These are phyloP conservation scores for Neostethus bicornis DNA, from an alignment of 2,797 vertebrate species.

Conservation along the genomic window DNA sequence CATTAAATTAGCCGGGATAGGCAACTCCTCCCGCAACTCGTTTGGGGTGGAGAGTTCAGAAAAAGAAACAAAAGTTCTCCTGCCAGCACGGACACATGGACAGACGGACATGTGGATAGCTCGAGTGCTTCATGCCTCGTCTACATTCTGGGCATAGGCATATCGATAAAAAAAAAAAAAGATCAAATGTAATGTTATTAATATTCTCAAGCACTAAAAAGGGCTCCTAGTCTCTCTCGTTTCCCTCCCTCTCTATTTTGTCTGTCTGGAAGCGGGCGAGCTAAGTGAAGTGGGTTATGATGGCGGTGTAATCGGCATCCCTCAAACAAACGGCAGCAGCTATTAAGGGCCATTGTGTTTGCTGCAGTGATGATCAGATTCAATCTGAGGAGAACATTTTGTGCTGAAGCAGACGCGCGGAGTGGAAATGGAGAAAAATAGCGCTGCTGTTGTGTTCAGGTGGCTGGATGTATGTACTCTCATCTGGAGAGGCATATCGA, in stretches of 20 bases:
- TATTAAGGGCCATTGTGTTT: conserved; percentile 83
- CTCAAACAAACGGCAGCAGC: conserved; percentile 78
- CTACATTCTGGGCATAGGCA: too few relatives aligned
- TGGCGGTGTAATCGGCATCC: conserved; percentile 81
- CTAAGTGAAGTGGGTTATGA: conserved; percentile 81
- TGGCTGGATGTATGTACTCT: conserved; percentile 58
- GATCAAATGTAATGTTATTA: conserved; percentile 66
- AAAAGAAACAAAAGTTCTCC: too few relatives aligned
- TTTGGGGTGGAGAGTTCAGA: too few relatives aligned
- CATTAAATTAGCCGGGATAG: too few relatives aligned
- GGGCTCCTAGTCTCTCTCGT: conserved; percentile 46
- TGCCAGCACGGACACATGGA: too few relatives aligned
- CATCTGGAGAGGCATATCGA: conserved; percentile 66
- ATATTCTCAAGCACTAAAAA: conserved; percentile 65
- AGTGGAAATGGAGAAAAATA: conserved; percentile 61
- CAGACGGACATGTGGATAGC: too few relatives aligned
- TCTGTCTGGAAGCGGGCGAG: conserved; percentile 74
- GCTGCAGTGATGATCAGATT: conserved; percentile 80
- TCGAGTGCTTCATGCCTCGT: too few relatives aligned
- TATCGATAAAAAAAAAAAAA: conserved; percentile 42
- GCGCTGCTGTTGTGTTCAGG: conserved; percentile 57
- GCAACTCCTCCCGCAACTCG: too few relatives aligned
- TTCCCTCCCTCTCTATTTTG: conserved; percentile 58
- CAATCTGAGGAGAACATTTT: conserved; percentile 77
- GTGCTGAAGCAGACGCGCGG: conserved; percentile 59